Evolutionary conservation across 2,888 invertebrate genomes (phyloP).

Genomic region (Seladonia tumulorum): DNA sequence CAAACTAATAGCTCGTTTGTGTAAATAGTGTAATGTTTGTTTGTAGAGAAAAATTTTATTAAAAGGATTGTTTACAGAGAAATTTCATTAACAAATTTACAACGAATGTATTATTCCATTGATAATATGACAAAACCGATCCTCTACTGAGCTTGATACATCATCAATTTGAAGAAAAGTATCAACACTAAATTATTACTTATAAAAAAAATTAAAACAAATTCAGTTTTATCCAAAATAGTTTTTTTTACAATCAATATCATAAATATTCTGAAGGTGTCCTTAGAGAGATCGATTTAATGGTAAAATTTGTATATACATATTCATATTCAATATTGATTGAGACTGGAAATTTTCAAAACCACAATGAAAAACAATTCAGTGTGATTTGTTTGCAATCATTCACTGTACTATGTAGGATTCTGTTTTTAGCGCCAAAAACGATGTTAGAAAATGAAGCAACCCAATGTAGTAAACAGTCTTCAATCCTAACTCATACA

Average conservation of each 20-base stretch:
- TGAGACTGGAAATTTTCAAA: constrained; percentile 41
- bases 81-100: background rate
- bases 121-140: background rate
- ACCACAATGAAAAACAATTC: background rate
- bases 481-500: constrained; percentile 38
- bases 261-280: background rate
- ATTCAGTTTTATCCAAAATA: background rate
- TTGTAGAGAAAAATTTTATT: too few relatives aligned
- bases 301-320: background rate
- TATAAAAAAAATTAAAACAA: background rate
- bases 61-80: too few relatives aligned
- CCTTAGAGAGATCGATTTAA: background rate
- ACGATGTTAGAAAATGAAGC: background rate
- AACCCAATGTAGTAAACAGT: background rate
- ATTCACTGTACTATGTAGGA: constrained; percentile 23
- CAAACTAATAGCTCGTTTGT: background rate
- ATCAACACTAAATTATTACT: background rate
- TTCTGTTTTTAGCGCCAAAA: constrained; percentile 32
- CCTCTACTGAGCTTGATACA: background rate
- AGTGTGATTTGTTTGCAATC: constrained; percentile 10
- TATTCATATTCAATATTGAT: background rate
- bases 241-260: background rate
- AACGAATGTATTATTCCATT: background rate
- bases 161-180: background rate
- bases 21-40: too few relatives aligned